Base-by-base conservation (phyloP, 1,140 invertebrate species). In the Drosophila pectinifera region DNA sequence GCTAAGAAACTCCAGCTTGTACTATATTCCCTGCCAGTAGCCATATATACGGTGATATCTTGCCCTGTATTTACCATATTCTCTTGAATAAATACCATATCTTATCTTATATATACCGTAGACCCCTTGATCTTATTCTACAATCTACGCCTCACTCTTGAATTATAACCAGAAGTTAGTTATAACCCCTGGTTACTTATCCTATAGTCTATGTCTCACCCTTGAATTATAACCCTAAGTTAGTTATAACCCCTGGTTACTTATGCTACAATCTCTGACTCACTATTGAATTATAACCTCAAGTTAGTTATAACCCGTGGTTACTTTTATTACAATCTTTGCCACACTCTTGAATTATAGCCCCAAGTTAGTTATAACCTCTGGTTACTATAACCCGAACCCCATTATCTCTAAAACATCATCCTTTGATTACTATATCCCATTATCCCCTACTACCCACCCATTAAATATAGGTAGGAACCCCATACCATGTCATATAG, bases 391-490 rank as follows among this genome's bases (percentile, higher is more conserved):
- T 5, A 38, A 6, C 2, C 36, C 5, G 1, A 0, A 14, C 14
- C 2, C 2, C 5, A n/a, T 38, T 0, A 38, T 14, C n/a, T 0
- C 1, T 14, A n/a, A n/a, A n/a, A 38, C 0, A 38, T n/a, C 36
- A 6, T 5, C 14, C 5, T 38, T 6, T 6, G 0, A 38, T 38
- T n/a, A 14, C 36, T 6, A 2, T 38, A 38, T 38, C 4, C 0
- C 1, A 5, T 36, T 14, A 13, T 36, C 0, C 5, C 0, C 1
- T 14, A 5, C 4, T 5, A 36, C 14, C 14, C 14, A 4, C 14
- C 0, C 5, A 0, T 6, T 2, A 6, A n/a, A 38, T n/a, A 0
- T 2, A 7, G 5, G 3, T 7, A n/a, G 36, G 36, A 6, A 38
- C 36, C 36, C 36, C n/a, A 38, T 38, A 38, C n/a, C 36, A 38